These are phyloP conservation scores for Neuroscelio doddi DNA, from an alignment of 2,888 invertebrate species.

Conservation along the genomic window DNA sequence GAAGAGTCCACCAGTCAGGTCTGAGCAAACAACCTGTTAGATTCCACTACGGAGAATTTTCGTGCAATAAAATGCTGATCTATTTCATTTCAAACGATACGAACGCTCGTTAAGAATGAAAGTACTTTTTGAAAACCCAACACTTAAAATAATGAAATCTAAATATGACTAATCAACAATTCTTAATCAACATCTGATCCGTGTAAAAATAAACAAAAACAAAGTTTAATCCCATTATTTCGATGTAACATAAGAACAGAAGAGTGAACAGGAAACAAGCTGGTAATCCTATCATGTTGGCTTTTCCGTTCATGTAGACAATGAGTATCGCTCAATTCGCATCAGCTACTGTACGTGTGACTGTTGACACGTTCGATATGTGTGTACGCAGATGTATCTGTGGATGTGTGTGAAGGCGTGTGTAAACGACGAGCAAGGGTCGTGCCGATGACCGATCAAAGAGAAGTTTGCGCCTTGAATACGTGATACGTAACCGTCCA, in stretches of 20 bases:
- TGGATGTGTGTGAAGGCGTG: conserved; percentile 11
- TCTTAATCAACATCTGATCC: too few relatives aligned
- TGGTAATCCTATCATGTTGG: conserved; percentile 33
- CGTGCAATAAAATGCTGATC: too few relatives aligned
- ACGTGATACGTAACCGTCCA: conserved; percentile 68
- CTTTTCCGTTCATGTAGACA: conserved; percentile 46
- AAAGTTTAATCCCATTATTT: not conserved
- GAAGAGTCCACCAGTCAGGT: too few relatives aligned
- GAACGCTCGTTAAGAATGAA: too few relatives aligned
- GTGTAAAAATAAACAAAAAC: too few relatives aligned
- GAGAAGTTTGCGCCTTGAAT: conserved; percentile 66
- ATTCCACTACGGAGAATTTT: too few relatives aligned
- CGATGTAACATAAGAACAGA: conserved; percentile 25
- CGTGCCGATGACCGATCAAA: conserved; percentile 71
- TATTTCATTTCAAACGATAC: too few relatives aligned
- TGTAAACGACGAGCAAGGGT: conserved; percentile 55
- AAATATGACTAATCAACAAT: too few relatives aligned
- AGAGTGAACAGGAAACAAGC: conserved; percentile 36
- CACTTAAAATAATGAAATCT: too few relatives aligned
- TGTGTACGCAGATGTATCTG: conserved; percentile 36
- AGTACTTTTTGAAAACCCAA: too few relatives aligned
- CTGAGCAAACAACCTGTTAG: too few relatives aligned
- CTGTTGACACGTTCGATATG: conserved; percentile 43
- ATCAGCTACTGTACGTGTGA: conserved; percentile 43
- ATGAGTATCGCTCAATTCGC: conserved; percentile 51